Percentiles rank a stretch among this genome's conserved stretches.
Conservation (phyloP, 2,113 vertebrate species). For the Oreochromis aureus region DNA sequence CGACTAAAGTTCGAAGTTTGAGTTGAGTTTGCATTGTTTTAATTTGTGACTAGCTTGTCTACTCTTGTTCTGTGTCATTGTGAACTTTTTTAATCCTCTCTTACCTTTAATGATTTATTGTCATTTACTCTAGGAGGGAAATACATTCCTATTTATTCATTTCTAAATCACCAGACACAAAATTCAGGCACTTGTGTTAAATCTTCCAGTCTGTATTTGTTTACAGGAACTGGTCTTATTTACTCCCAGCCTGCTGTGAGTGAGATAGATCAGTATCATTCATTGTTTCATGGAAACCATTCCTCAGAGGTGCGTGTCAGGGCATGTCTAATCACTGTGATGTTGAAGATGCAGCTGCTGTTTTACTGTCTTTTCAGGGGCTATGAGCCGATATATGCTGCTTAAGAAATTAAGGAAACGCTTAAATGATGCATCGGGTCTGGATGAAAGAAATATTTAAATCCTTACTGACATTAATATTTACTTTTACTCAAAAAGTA, state of each 20-base stretch:
- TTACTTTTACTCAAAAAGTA: background rate
- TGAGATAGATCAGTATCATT: background rate
- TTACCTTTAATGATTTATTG: background rate
- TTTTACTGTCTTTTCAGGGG: background rate
- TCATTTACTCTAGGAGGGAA: background rate
- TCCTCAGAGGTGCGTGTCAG: background rate
- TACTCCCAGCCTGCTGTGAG: background rate
- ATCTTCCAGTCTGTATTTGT: background rate
- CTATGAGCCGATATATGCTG: background rate
- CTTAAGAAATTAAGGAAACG: background rate
- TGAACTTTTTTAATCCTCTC: background rate
- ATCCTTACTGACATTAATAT: background rate
- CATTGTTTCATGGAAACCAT: background rate
- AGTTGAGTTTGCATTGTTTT: background rate
- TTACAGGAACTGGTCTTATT: background rate
- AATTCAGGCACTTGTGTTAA: background rate
- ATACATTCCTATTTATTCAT: background rate
- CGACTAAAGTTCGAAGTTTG: background rate
- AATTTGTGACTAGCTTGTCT: background rate
- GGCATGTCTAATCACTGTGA: background rate
- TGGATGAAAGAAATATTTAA: background rate
- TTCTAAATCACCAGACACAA: background rate
- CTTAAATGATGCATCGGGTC: background rate
- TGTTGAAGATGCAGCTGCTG: background rate
- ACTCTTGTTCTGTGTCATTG: background rate